Conservation (phyloP, 2,113 vertebrate species). For the Bos javanicus region DNA sequence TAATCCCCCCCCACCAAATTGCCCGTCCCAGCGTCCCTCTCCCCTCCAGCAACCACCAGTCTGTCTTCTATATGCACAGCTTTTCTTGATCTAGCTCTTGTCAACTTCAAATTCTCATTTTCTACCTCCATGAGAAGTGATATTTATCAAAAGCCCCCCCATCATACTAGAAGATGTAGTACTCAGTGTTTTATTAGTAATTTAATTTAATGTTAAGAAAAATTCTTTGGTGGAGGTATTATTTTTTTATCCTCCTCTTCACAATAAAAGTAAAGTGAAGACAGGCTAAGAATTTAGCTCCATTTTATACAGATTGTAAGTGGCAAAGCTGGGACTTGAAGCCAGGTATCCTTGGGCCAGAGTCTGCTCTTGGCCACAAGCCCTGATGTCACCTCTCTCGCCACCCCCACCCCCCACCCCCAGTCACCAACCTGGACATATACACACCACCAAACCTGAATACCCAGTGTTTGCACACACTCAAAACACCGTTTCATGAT, state of each 20-base stretch:
- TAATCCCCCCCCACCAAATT: fast-evolving
- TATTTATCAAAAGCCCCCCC: neutral
- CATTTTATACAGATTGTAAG: neutral
- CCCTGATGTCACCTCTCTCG: neutral
- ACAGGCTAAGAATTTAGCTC: neutral
- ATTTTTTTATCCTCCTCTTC: neutral
- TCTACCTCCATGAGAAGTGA: neutral
- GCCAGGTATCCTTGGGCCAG: neutral
- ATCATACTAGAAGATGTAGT: neutral
- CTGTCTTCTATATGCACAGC: no score
- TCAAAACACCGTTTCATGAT: neutral
- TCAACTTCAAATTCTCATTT: neutral
- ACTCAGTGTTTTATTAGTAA: neutral
- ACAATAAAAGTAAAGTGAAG: neutral
- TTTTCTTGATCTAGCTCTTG: neutral
- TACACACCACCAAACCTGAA: neutral
- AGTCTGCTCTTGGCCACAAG: neutral
- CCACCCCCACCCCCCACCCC: fast-evolving
- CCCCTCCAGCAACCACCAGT: neutral
- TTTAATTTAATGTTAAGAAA: neutral
- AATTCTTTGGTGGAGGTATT: neutral
- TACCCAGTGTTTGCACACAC: neutral
- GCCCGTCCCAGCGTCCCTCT: neutral
- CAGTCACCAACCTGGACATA: neutral
- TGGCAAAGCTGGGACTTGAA: neutral